phyloP scores from a whole-genome alignment of 2,888 invertebrate species.

The Hydrotaea cyrtoneurina region DNA sequence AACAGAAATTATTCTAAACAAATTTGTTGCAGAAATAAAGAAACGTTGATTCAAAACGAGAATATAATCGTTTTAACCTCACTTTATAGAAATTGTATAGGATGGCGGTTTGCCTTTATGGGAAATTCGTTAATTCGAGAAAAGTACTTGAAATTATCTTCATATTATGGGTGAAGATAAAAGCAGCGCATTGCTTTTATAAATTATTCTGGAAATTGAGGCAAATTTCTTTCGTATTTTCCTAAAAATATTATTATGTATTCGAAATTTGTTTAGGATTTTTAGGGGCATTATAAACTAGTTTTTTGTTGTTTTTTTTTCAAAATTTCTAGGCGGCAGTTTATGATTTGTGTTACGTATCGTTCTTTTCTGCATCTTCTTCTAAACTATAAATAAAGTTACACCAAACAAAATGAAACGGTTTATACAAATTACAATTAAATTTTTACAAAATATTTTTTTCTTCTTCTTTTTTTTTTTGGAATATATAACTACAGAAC shows the following conservation, averaged over 20 bases:
- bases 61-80: too few relatives aligned
- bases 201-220: background rate
- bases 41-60: too few relatives aligned
- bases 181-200: too few relatives aligned
- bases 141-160: too few relatives aligned
- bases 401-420: background rate
- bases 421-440: background rate
- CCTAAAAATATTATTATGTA: background rate
- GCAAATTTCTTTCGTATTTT: background rate
- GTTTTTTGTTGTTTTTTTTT: background rate
- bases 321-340: conserved; percentile 9
- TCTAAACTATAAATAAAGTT: background rate
- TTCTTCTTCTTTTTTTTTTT: background rate
- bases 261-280: background rate
- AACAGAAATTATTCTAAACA: too few relatives aligned
- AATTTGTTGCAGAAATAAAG: too few relatives aligned
- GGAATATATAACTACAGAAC: background rate
- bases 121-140: too few relatives aligned
- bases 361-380: background rate
- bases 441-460: background rate
- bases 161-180: too few relatives aligned
- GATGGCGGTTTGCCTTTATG: too few relatives aligned
- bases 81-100: too few relatives aligned
- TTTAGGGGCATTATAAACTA: background rate
- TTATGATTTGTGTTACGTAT: background rate